Evolutionary conservation across 2,113 vertebrate genomes (phyloP).

Genomic region (Eira barbara): DNA sequence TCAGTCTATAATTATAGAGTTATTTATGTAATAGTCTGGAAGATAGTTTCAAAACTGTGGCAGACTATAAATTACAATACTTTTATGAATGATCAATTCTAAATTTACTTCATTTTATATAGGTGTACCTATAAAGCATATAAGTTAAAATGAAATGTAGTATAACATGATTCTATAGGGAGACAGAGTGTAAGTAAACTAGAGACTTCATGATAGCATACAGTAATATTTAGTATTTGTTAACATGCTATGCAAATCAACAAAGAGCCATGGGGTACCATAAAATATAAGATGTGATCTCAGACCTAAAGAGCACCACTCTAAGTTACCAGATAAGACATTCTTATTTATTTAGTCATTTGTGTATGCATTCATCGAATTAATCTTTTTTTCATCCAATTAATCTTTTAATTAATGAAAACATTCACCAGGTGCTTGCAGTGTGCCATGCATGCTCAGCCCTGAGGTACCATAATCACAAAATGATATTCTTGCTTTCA

Average conservation of each 20-base stretch:
- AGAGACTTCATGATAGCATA: not conserved
- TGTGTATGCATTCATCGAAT: not conserved
- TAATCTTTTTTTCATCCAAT: not conserved
- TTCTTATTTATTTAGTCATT: not conserved
- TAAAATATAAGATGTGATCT: not conserved
- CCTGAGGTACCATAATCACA: not conserved
- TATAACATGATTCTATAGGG: not conserved
- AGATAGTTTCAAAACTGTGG: not conserved
- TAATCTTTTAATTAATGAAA: not conserved
- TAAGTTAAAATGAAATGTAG: not conserved
- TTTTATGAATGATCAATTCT: not conserved
- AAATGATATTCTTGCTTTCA: not conserved
- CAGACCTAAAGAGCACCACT: not conserved
- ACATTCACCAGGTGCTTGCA: not conserved
- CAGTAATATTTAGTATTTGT: not conserved
- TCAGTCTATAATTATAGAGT: not conserved
- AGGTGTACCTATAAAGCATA: not conserved
- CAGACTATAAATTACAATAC: not conserved
- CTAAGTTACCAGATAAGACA: not conserved
- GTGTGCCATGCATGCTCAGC: not conserved
- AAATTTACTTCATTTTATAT: not conserved
- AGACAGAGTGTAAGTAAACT: not conserved
- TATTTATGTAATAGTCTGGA: not conserved
- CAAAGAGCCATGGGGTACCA: not conserved
- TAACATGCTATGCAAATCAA: not conserved